These are phyloP conservation scores for Tuberolachnus salignus DNA, from an alignment of 2,888 invertebrate genomes.

Conservation along the genomic window DNA sequence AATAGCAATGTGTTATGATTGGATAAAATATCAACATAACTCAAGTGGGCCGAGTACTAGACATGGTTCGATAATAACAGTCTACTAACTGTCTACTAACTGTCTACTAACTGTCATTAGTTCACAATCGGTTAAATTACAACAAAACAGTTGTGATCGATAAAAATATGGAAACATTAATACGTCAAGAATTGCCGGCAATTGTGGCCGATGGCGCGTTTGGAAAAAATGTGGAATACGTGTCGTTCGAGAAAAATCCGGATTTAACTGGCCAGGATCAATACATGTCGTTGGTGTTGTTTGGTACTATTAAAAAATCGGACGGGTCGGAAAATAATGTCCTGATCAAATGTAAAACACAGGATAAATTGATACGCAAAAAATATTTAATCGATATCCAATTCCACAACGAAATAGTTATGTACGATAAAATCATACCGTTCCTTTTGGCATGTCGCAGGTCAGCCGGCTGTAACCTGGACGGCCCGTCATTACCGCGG, in stretches of 20 bases:
- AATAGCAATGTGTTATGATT: no score
- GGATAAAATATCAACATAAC: no score
- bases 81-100: no score
- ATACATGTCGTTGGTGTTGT: background rate
- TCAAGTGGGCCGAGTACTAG: no score
- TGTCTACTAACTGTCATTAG: no score
- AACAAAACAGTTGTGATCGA: no score
- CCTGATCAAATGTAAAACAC: conserved; percentile 11
- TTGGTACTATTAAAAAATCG: background rate
- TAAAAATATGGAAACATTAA: background rate
- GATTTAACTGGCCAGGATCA: background rate
- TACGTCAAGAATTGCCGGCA: background rate
- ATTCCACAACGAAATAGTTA: conserved; percentile 58
- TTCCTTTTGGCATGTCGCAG: conserved; percentile 24
- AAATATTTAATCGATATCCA: conserved; percentile 40
- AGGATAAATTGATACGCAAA: background rate
- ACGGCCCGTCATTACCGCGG: conserved; percentile 42
- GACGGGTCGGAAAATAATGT: background rate
- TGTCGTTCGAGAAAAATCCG: background rate
- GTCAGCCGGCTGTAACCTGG: background rate
- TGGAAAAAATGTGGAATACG: background rate
- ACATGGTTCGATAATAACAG: no score
- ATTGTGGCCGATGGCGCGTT: conserved; percentile 15
- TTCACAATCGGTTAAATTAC: no score
- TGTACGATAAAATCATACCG: conserved; percentile 59